These are phyloP conservation scores for Globodera rostochiensis DNA, from an alignment of 1,140 invertebrate species.

Conservation along the genomic window DNA sequence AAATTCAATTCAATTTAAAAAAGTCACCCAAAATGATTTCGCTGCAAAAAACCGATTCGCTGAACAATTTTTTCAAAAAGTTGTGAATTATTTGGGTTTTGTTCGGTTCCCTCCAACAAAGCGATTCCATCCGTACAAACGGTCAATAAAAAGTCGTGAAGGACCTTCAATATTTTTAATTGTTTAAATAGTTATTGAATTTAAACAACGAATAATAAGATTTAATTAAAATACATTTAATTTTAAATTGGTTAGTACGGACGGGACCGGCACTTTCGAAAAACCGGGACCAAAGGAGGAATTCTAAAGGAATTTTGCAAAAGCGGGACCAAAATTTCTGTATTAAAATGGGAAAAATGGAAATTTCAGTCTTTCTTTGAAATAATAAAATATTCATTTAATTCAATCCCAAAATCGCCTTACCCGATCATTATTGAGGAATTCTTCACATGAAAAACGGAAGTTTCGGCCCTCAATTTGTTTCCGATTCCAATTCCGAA, in stretches of 20 bases:
- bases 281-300: too few relatives aligned
- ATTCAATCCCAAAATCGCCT: not conserved
- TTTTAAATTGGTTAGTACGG: too few relatives aligned
- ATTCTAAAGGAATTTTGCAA: too few relatives aligned
- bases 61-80: conserved; percentile 53
- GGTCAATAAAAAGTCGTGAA: conserved; percentile 57
- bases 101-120: conserved; percentile 40
- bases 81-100: conserved; percentile 28
- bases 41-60: conserved; percentile 58
- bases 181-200: not conserved
- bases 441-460: conserved; percentile 45
- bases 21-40: conserved; percentile 59
- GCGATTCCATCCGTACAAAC: conserved; percentile 61
- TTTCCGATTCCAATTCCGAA: conserved; percentile 46
- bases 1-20: conserved; percentile 1
- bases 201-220: too few relatives aligned
- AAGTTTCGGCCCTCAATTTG: conserved; percentile 47
- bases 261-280: too few relatives aligned
- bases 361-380: not conserved
- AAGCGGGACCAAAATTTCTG: too few relatives aligned
- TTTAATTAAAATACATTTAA: too few relatives aligned
- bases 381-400: not conserved
- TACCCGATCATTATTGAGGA: conserved; percentile 55
- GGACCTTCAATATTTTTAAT: conserved; percentile 3
- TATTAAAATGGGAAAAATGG: too few relatives aligned